phyloP scores from a whole-genome alignment of 2,113 vertebrate species.

The Leptobrachium ailaonicum region DNA sequence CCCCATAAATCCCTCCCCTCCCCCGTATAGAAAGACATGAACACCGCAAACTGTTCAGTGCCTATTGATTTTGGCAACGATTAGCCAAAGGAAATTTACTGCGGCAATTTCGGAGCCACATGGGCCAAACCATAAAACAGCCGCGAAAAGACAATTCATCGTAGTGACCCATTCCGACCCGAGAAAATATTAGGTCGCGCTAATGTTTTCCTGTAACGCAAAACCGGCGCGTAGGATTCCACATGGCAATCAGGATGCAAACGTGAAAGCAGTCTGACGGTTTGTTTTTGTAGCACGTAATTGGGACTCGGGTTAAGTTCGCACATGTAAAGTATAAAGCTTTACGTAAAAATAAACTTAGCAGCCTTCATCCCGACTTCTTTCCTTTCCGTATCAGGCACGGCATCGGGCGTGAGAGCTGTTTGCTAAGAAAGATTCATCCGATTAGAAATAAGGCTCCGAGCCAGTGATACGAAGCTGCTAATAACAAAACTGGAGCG shows the following conservation, averaged over 20 bases:
- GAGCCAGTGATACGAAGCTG: too few species aligned
- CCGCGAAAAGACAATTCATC: neutral
- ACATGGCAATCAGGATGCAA: neutral
- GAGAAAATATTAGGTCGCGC: conserved; percentile 31
- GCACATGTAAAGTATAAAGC: neutral
- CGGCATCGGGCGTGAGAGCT: too few species aligned
- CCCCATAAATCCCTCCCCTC: conserved; percentile 1
- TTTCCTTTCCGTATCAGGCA: conserved; percentile 31
- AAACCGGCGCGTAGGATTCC: neutral
- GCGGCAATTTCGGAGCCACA: conserved; percentile 19
- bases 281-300: conserved; percentile 11
- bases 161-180: conserved; percentile 18
- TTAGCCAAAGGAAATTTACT: conserved; percentile 15
- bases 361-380: neutral
- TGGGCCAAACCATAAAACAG: conserved; percentile 34
- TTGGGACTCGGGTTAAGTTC: neutral
- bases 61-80: conserved; percentile 42
- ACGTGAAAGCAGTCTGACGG: conserved; percentile 13
- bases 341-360: neutral
- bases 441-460: too few species aligned
- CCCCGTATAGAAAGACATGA: conserved; percentile 19
- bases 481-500: too few species aligned
- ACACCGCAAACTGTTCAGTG: conserved; percentile 27
- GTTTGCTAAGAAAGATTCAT: too few species aligned
- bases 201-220: conserved; percentile 39